Percentiles rank a stretch among this genome's conserved stretches.
These are phyloP conservation scores for Candoia aspera DNA, from an alignment of 2,113 vertebrate genomes.

Conservation along the genomic window DNA sequence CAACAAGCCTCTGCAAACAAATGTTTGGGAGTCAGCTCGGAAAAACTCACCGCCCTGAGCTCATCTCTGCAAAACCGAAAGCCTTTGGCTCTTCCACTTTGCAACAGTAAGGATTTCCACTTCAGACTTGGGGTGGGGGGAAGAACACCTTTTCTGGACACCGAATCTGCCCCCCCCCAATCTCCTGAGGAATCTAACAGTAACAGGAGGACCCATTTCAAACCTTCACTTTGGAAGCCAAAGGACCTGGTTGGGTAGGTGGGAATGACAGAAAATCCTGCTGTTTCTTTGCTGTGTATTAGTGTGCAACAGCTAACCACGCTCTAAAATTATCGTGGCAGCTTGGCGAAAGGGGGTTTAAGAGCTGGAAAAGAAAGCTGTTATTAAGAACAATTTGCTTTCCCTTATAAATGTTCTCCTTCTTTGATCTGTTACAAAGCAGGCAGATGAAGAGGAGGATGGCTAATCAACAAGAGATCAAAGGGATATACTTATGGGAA, in stretches of 20 bases:
- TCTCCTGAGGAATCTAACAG: neutral
- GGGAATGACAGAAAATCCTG: neutral
- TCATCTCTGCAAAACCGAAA: neutral
- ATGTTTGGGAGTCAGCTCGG: neutral
- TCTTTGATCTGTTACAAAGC: constrained; percentile 50
- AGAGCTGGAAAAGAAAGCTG: constrained; percentile 13
- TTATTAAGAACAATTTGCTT: constrained; percentile 27
- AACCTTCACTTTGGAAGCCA: neutral
- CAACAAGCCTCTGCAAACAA: no score
- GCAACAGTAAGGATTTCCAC: neutral
- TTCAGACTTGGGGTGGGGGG: rapidly evolving
- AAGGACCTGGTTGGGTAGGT: neutral
- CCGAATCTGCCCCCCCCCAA: neutral
- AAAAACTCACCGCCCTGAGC: neutral
- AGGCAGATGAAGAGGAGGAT: neutral
- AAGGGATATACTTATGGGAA: constrained; percentile 19
- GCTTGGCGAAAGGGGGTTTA: neutral
- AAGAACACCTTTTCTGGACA: neutral
- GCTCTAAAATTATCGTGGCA: neutral
- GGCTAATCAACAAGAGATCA: constrained; percentile 24
- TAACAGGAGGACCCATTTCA: neutral
- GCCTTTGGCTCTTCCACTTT: neutral
- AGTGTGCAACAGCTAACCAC: neutral
- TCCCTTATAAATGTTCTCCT: constrained; percentile 51
- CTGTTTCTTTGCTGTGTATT: constrained; percentile 57